Conservation (phyloP, 2,888 invertebrate species). For the Pristionchus maxplancki region DNA sequence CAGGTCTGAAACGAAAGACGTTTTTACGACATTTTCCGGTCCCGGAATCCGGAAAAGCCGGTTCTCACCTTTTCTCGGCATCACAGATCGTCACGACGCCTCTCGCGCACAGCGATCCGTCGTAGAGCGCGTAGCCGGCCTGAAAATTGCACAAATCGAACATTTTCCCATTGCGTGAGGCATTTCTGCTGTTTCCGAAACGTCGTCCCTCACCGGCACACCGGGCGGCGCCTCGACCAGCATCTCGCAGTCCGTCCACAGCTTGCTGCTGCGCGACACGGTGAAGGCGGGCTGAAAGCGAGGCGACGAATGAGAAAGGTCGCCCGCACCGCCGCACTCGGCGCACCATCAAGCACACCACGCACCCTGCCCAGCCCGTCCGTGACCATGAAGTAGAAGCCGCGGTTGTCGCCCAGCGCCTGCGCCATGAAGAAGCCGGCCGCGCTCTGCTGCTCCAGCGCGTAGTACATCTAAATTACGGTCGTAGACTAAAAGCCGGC, state of each 20-base stretch:
- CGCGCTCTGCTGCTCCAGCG: not conserved
- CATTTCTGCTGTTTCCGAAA: not conserved
- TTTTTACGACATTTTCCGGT: not conserved
- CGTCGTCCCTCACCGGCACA: not conserved
- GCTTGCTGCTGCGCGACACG: conserved; percentile 6
- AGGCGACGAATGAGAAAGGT: not conserved
- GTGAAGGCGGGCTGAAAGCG: conserved; percentile 12
- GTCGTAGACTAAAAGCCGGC: not conserved
- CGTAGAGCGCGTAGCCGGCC: not conserved
- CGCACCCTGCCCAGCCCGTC: conserved; percentile 39
- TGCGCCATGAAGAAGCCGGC: not conserved
- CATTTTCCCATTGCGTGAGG: not conserved
- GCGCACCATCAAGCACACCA: not conserved
- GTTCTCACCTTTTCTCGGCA: not conserved
- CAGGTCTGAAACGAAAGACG: not conserved
- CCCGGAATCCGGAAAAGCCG: not conserved
- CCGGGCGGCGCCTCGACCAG: conserved; percentile 28
- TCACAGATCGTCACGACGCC: not conserved
- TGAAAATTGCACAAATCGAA: not conserved
- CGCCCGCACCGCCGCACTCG: not conserved
- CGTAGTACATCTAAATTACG: conserved; percentile 31
- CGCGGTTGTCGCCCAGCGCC: conserved; percentile 23
- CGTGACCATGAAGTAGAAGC: conserved; percentile 34
- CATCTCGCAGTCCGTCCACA: conserved; percentile 42
- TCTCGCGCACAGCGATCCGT: not conserved